Evolutionary conservation across 1,140 invertebrate species (phyloP), one percentile per base, ranked within the genome.

Genomic region (Ips nitidus): DNA sequence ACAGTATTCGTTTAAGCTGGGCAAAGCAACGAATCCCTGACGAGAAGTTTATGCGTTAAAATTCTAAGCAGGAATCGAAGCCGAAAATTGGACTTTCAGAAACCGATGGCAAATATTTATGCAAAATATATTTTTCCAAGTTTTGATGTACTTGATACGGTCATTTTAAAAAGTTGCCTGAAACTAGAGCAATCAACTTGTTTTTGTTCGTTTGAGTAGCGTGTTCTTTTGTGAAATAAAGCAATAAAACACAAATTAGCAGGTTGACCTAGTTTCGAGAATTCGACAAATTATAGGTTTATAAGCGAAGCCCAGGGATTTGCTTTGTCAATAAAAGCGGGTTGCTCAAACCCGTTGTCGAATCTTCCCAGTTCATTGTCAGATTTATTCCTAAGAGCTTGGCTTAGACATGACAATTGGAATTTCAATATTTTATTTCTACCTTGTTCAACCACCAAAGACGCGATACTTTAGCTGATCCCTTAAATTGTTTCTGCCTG

Each of bases 201-300:
- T 47, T 47, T 47, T 47, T n/a, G 45, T 47, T 47, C 22, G 45
- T 6, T 47, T 47, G 45, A 47, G 22, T 47, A 47, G 45, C 45
- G 22, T 47, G 45, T n/a, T 47, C 45, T 47, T n/a, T n/a, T 36
- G 36, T 55, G 52, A n/a, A 55, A 47, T 47, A 55, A 55, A 55
- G 52, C 37, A n/a, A 41, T 59, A 42, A 59, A 59, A 7, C 42
- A 59, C 40, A 59, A 40, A 59, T 59, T 59, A 42, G 38, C 39
- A 40, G 4, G 42, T 41, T 59, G 57, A 59, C 57, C 57, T 41
- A 59, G 39, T 41, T 59, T 59, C 41, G 41, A 59, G 42, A 59
- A 6, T 38, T 55, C 52, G 52, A 5, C n/a, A 55, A 37, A 55
- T 36, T n/a, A 36, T 55, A 55, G 8, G 52, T 55, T 55, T 36